These are phyloP conservation scores for human DNA, from an alignment of 2,113 vertebrate species.

Conservation along the genomic window GRCh38 chrY:16185001-16185500, in stretches of 20 bases:
- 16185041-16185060: accelerated
- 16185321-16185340: accelerated
- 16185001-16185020: accelerated
- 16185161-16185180: not conserved
- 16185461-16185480: not conserved
- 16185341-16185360: too few species aligned
- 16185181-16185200: not conserved
- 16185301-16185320: not conserved
- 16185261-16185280: not conserved
- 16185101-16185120: accelerated
- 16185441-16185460: accelerated
- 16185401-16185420: not conserved
- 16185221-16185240: too few species aligned
- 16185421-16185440: too few species aligned
- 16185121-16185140: not conserved
- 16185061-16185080: accelerated
- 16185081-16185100: accelerated
- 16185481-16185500: not conserved
- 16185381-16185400: too few species aligned
- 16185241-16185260: not conserved
- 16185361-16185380: too few species aligned
- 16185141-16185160: not conserved
- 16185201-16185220: too few species aligned
- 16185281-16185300: not conserved
- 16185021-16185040: too few species aligned